phyloP scores from a whole-genome alignment of 2,888 invertebrate species.

The Heliothis peltigera region DNA sequence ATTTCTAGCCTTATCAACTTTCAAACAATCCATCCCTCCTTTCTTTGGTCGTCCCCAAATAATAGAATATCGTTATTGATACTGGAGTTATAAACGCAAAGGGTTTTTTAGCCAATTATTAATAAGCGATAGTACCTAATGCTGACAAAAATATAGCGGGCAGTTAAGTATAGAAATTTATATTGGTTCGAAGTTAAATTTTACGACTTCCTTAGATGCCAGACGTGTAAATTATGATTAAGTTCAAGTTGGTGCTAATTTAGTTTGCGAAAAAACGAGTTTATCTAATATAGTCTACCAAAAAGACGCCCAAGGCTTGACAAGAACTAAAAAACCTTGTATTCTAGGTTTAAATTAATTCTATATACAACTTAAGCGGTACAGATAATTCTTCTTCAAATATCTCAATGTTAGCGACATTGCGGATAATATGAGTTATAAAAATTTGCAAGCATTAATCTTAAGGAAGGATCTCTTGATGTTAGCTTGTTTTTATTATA shows the following conservation, averaged over 20 bases:
- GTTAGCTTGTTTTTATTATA: not conserved
- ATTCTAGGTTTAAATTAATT: constrained; percentile 11
- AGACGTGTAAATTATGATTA: not conserved
- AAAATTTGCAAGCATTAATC: constrained; percentile 15
- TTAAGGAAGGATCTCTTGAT: constrained; percentile 1
- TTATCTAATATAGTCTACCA: not conserved
- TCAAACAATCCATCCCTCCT: no score
- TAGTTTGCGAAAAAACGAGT: not conserved
- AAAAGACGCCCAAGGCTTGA: not conserved
- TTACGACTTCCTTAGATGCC: not conserved
- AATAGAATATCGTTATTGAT: no score
- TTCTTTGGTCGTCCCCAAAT: no score
- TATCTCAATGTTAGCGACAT: not conserved
- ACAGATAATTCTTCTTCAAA: constrained; percentile 5
- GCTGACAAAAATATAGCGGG: no score
- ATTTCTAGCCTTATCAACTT: no score
- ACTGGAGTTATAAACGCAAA: no score
- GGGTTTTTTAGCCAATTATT: no score
- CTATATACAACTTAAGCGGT: not conserved
- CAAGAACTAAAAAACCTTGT: constrained; percentile 1
- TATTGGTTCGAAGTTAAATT: no score
- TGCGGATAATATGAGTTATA: constrained; percentile 7
- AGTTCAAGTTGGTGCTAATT: not conserved
- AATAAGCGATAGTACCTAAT: no score
- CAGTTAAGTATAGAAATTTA: no score